Evolutionary conservation across 2,113 vertebrate species (phyloP).

Genomic region (Spermophilus dauricus): DNA sequence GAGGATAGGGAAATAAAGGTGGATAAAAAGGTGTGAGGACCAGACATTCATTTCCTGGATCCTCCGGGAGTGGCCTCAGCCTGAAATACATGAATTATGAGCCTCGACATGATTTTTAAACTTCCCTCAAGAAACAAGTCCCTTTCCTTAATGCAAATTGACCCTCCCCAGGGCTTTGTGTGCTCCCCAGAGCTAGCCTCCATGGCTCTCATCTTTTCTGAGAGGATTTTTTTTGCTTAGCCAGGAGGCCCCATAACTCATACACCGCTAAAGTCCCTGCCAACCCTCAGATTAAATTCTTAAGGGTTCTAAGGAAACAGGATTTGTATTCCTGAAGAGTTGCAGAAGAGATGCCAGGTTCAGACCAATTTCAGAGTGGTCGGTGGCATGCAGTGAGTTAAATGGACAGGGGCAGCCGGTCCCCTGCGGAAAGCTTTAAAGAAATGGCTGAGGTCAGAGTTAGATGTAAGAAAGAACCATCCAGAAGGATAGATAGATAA

Average conservation of each 20-base stretch:
- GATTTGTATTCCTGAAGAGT: conserved; percentile 57
- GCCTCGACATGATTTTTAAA: background rate
- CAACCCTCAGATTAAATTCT: conserved; percentile 68
- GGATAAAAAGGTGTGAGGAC: background rate
- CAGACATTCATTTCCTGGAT: background rate
- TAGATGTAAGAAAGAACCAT: background rate
- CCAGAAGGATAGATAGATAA: background rate
- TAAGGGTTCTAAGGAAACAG: conserved; percentile 50
- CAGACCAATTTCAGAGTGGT: background rate
- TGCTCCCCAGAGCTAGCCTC: background rate
- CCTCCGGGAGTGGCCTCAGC: background rate
- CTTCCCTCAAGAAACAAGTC: background rate
- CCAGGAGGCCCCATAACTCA: conserved; percentile 46
- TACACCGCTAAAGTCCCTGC: conserved; percentile 50
- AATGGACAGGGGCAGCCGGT: background rate
- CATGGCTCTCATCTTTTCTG: background rate
- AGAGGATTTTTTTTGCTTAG: conserved; percentile 51
- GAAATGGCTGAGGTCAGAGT: background rate
- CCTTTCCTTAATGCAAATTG: conserved; percentile 6
- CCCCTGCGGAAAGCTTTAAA: background rate
- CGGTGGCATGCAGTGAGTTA: background rate
- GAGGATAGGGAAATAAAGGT: background rate
- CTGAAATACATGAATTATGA: background rate
- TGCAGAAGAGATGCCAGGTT: background rate
- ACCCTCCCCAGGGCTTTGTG: background rate